Conservation (phyloP, 2,113 vertebrate genomes). For the Periophthalmodon schlosseri region DNA sequence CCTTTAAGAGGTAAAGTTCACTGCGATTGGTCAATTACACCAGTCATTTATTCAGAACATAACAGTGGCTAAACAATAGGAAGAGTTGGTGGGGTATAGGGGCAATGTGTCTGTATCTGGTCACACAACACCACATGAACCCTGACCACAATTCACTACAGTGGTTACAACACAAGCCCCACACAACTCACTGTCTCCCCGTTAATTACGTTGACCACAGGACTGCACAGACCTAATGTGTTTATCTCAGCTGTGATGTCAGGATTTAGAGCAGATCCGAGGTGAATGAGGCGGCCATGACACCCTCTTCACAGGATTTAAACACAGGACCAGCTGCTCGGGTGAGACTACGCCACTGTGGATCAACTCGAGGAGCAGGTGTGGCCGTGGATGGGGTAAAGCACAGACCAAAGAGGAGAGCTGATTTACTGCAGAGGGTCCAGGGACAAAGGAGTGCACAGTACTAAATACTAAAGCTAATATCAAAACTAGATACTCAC, state of each 20-base stretch:
- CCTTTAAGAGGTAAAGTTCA: too few relatives aligned
- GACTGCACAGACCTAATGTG: slow-evolving; percentile 24
- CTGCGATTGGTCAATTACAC: too few relatives aligned
- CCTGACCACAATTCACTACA: background rate
- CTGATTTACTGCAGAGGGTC: slow-evolving; percentile 12
- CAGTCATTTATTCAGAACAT: too few relatives aligned
- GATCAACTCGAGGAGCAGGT: slow-evolving; percentile 62
- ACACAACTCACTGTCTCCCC: background rate
- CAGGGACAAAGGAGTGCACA: too few relatives aligned
- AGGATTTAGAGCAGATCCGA: slow-evolving; percentile 31
- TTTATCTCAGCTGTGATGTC: slow-evolving; percentile 46
- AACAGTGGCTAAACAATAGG: too few relatives aligned
- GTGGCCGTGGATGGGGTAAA: slow-evolving; percentile 3
- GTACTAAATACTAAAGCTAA: too few relatives aligned
- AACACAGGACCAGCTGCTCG: slow-evolving; percentile 51
- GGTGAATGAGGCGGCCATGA: slow-evolving; percentile 25
- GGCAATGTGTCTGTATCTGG: too few relatives aligned
- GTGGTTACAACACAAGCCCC: background rate
- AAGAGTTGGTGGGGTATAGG: too few relatives aligned
- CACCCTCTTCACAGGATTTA: slow-evolving; percentile 28
- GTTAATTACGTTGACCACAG: slow-evolving; percentile 24
- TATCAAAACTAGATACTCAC: too few relatives aligned
- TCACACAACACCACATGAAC: background rate
- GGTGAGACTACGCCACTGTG: slow-evolving; percentile 14
- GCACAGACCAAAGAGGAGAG: slow-evolving; percentile 9